Percentiles rank a stretch among this genome's conserved stretches.
These are phyloP conservation scores for Equus przewalskii DNA, from an alignment of 2,113 vertebrate species.

Conservation along the genomic window DNA sequence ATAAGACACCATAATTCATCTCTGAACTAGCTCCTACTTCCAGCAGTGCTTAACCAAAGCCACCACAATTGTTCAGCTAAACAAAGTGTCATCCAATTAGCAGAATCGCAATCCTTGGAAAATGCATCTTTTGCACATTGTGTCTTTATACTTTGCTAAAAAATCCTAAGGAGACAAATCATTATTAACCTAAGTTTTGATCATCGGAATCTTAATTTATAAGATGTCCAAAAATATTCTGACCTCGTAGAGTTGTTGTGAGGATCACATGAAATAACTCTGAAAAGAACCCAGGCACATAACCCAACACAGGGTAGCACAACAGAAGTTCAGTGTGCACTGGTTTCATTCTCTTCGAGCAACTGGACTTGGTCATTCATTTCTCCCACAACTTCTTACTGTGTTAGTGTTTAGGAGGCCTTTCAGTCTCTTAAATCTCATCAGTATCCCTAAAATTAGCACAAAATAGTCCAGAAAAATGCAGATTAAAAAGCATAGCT, in stretches of 20 bases:
- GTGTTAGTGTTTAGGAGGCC: background rate
- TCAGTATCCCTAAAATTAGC: background rate
- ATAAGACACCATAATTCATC: background rate
- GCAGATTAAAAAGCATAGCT: background rate
- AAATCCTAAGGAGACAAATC: background rate
- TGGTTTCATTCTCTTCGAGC: background rate
- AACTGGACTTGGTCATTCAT: background rate
- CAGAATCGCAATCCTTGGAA: background rate
- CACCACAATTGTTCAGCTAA: background rate
- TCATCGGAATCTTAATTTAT: background rate
- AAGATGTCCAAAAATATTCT: background rate
- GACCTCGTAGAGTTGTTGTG: background rate
- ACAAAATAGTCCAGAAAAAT: background rate
- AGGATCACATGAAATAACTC: background rate
- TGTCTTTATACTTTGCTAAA: background rate
- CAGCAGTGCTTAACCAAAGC: background rate
- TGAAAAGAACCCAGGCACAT: background rate
- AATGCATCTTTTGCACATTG: background rate
- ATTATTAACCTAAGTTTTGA: constrained; percentile 38
- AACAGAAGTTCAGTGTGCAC: background rate
- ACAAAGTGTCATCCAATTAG: background rate
- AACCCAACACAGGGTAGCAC: background rate
- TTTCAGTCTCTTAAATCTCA: background rate
- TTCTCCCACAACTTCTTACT: background rate
- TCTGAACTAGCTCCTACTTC: background rate